Conservation (phyloP, 2,888 invertebrate genomes). For the Muschampia staudingeri region DNA sequence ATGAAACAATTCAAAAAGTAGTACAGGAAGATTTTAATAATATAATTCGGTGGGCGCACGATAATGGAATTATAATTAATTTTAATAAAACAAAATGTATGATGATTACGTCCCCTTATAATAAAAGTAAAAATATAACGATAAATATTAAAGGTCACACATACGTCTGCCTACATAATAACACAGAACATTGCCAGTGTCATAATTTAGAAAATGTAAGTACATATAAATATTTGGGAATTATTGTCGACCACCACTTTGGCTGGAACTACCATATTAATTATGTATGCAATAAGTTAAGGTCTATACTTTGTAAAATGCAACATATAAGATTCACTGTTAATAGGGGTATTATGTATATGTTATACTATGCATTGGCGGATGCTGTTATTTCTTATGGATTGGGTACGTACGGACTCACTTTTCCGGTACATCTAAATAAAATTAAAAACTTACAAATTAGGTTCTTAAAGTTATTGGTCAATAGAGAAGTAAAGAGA, state of each 20-base stretch:
- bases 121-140: background rate
- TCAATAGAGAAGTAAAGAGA: background rate
- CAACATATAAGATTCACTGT: background rate
- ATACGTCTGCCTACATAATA: background rate
- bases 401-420: background rate
- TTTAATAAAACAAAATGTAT: slow-evolving; percentile 37
- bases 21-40: slow-evolving; percentile 12
- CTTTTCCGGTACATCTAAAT: background rate
- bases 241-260: background rate
- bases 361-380: background rate
- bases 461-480: background rate
- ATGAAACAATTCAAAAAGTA: background rate
- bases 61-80: slow-evolving; percentile 28
- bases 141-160: background rate
- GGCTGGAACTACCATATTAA: slow-evolving; percentile 16
- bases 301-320: slow-evolving; percentile 3
- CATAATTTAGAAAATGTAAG: background rate
- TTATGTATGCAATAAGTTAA: background rate
- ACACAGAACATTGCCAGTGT: background rate
- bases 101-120: slow-evolving; percentile 4
- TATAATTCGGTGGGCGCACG: slow-evolving; percentile 22
- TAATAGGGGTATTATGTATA: background rate
- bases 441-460: slow-evolving; percentile 5
- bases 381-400: background rate
- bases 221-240: background rate